A percentile compares a stretch with the other conserved stretches of the same genome.
Conservation (phyloP, 2,888 invertebrate species). For the Conchocele bisecta region DNA sequence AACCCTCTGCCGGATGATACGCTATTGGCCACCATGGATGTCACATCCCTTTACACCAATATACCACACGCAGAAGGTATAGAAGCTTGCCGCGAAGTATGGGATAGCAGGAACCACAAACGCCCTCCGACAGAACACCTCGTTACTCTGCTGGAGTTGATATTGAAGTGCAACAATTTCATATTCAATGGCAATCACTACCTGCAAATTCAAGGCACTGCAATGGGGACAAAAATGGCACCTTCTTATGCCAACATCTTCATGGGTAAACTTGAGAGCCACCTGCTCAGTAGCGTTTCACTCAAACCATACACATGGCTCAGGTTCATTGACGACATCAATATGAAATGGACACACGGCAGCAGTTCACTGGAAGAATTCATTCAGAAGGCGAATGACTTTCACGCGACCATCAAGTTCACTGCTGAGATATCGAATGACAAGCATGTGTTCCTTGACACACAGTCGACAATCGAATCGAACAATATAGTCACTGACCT, state of each 20-base stretch:
- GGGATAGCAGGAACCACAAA: slow-evolving; percentile 15
- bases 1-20: not conserved
- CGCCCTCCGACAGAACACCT: slow-evolving; percentile 11
- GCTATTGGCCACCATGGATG: slow-evolving; percentile 33
- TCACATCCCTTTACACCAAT: slow-evolving; percentile 35
- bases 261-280: slow-evolving; percentile 39
- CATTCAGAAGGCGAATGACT: slow-evolving; percentile 1
- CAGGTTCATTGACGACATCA: slow-evolving; percentile 51
- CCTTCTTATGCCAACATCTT: slow-evolving; percentile 44
- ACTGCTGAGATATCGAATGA: slow-evolving; percentile 8
- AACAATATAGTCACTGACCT: slow-evolving; percentile 2
- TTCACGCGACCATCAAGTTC: slow-evolving; percentile 13
- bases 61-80: slow-evolving; percentile 32
- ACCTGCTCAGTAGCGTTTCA: slow-evolving; percentile 5
- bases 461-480: not conserved
- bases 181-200: slow-evolving; percentile 35
- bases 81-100: slow-evolving; percentile 12
- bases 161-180: slow-evolving; percentile 34
- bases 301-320: slow-evolving; percentile 22
- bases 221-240: slow-evolving; percentile 51
- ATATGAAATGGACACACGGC: slow-evolving; percentile 27
- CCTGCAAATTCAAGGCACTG: slow-evolving; percentile 19
- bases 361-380: not conserved
- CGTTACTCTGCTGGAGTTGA: slow-evolving; percentile 15
- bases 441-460: slow-evolving; percentile 13